Evolutionary conservation across 1,140 invertebrate species (phyloP).

Genomic region (Sminthurides bifidus): DNA sequence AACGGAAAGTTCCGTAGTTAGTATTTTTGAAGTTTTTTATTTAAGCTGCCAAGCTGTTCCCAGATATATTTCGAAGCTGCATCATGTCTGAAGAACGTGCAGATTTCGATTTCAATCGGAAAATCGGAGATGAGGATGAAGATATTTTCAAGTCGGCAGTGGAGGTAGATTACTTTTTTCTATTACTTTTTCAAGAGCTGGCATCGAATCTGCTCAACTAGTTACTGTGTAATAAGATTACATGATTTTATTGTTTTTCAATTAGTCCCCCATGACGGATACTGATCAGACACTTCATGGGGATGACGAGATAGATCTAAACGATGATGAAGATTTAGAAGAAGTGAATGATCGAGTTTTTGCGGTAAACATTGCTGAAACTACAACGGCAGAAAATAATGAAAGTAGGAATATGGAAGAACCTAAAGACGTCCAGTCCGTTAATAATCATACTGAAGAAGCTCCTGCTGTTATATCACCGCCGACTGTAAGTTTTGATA

Average conservation of each 20-base stretch:
- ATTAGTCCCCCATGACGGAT: slow-evolving; percentile 28
- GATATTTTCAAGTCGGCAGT: slow-evolving; percentile 31
- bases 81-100: slow-evolving; percentile 13
- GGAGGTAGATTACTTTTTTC: slow-evolving; percentile 18
- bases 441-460: slow-evolving; percentile 4
- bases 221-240: background rate
- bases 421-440: background rate
- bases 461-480: too few relatives aligned
- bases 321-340: slow-evolving; percentile 28
- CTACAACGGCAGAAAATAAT: too few relatives aligned
- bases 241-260: background rate
- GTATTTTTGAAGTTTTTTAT: too few relatives aligned
- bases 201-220: background rate
- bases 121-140: slow-evolving; percentile 24
- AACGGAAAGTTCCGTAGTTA: too few relatives aligned
- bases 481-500: too few relatives aligned
- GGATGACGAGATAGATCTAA: slow-evolving; percentile 29
- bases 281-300: slow-evolving; percentile 26
- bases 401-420: slow-evolving; percentile 9
- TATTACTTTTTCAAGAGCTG: background rate
- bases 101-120: slow-evolving; percentile 15
- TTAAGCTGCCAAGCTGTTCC: too few relatives aligned
- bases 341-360: background rate
- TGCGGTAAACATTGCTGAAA: background rate
- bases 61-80: too few relatives aligned